Evolutionary conservation across 1,140 invertebrate species (phyloP).

Genomic region (Bombus terrestris): DNA sequence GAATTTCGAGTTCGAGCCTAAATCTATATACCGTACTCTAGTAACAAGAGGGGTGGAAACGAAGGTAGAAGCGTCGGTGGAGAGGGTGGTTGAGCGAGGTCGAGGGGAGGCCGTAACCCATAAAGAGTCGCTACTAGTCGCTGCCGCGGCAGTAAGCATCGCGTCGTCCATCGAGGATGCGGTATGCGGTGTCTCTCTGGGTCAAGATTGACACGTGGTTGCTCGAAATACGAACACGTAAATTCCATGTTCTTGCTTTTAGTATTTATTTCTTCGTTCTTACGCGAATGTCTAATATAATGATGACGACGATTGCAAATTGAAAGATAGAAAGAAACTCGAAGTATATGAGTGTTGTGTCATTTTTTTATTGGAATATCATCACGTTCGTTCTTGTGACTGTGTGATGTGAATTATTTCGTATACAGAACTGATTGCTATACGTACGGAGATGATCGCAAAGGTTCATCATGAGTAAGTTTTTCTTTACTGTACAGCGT

Average conservation of each 20-base stretch:
- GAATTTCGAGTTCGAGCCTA: not conserved
- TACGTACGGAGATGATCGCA: no score
- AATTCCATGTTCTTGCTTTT: not conserved
- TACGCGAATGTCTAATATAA: not conserved
- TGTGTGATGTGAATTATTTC: not conserved
- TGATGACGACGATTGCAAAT: not conserved
- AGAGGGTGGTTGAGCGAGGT: not conserved
- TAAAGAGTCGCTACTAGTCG: constrained; percentile 59
- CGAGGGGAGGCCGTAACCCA: constrained; percentile 37
- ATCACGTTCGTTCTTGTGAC: not conserved
- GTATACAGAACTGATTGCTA: not conserved
- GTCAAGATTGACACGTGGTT: constrained; percentile 58
- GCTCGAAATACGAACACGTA: not conserved
- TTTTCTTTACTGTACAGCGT: not conserved
- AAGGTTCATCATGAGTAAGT: not conserved
- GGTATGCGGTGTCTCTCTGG: constrained; percentile 17
- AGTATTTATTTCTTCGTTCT: not conserved
- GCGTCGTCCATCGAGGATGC: constrained; percentile 60
- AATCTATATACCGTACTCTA: not conserved
- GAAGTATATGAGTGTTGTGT: not conserved
- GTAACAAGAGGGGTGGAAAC: not conserved
- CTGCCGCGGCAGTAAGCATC: constrained; percentile 60
- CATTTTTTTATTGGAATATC: not conserved
- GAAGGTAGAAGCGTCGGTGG: not conserved
- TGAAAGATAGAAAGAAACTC: not conserved